Evolutionary conservation across 2,888 invertebrate genomes (phyloP), one percentile per base, ranked within the genome.

Genomic region (Eretmocerus hayati): DNA sequence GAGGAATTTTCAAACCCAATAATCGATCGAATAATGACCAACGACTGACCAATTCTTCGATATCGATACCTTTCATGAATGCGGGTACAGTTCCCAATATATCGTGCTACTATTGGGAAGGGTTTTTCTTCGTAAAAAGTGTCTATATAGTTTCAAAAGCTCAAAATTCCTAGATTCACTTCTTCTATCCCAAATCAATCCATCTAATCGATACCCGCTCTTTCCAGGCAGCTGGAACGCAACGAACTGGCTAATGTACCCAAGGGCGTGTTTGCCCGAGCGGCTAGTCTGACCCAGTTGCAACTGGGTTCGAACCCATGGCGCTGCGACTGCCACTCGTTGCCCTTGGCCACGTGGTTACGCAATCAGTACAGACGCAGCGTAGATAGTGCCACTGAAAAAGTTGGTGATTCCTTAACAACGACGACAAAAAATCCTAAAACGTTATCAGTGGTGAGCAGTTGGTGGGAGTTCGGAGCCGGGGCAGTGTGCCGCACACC

Each of bases 281-380:
- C 83, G 58, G 75, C 78, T 1, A 77, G 79, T 53, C 71, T 88
- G 41, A 75, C 79, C 5, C 80, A 83, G 40, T 77, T 87, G 9
- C 84, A 84, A 62, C 69, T 88, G 26, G 82, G 83, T 2, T 81
- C 84, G 58, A 88, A 88, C 67, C 85, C 86, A 1, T 87, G 87
- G 87, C 84, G 86, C 62, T 88, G 88, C 60, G 86, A 87, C 64
- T 87, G 88, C 62, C 80, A 81, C 57, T 80, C 83, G 26, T 74
- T 84, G 2, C 87, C 87, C 64, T 76, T 87, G 52, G 81, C 86
- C 3, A 76, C 77, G 81, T 87, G 70, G 70, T 39, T 69, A 23
- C 62, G 65, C 13, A 63, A 57, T 13, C 60, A 62, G 35, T 64
- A 64, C 39, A 19, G 22, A 1, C 4, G 5, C 31, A 15, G 18